These are phyloP conservation scores for Pyrrhura leucotis DNA, from an alignment of 2,797 vertebrate species.

Conservation along the genomic window DNA sequence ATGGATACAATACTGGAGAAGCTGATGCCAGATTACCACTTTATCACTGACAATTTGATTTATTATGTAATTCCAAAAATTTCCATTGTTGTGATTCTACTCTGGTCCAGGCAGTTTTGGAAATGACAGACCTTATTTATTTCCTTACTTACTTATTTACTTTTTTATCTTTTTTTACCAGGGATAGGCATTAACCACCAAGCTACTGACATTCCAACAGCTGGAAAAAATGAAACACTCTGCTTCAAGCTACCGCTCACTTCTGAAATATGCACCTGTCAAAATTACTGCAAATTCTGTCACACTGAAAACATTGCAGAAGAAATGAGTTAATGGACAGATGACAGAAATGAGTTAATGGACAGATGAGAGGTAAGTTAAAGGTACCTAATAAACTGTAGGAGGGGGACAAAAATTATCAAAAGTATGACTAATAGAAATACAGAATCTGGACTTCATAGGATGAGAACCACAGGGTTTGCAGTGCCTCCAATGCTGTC, in stretches of 20 bases:
- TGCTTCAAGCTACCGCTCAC: not conserved
- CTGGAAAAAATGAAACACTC: not conserved
- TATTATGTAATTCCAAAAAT: slow-evolving; percentile 20
- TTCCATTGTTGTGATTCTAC: not conserved
- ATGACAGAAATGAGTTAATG: not conserved
- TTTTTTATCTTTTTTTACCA: not conserved
- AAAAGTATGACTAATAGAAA: not conserved
- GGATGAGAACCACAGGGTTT: not conserved
- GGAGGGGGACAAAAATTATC: not conserved
- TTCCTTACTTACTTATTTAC: not conserved
- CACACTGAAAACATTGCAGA: not conserved
- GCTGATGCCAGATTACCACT: slow-evolving; percentile 27
- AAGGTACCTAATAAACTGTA: not conserved
- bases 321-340: not conserved
- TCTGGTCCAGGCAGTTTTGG: not conserved
- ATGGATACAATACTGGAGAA: slow-evolving; percentile 53
- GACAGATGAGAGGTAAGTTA: not conserved
- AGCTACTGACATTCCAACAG: not conserved
- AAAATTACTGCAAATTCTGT: not conserved
- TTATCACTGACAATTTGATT: slow-evolving; percentile 47
- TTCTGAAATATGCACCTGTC: not conserved
- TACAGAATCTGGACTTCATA: not conserved
- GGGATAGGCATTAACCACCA: not conserved
- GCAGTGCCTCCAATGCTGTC: not conserved
- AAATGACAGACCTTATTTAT: not conserved